Base-by-base conservation (phyloP, 2,797 vertebrate species). In the Sebastes melanostomus region DNA sequence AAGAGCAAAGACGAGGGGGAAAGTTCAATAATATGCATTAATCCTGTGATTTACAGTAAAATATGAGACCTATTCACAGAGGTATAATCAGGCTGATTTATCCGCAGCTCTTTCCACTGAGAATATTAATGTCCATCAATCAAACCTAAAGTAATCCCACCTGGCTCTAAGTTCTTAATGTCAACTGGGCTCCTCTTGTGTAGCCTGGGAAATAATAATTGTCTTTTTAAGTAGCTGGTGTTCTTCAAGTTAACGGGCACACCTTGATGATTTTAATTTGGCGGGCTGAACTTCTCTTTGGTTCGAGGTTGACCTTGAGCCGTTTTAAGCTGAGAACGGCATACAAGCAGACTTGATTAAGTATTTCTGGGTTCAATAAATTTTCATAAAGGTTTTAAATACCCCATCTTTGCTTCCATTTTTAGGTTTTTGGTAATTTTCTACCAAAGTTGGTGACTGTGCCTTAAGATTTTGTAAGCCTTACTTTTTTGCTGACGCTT, bases 71-170 rank as follows among this genome's bases (percentile, higher is more conserved):
- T 29, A 24, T 81, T 71, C 14, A 11, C 55, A 30, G 36, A 66
- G 46, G 46, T 76, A 69, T 85, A 79, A 73, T 83, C 60, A 61
- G 50, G 59, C 60, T 79, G 82, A 90, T 81, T 80, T 84, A 90
- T 83, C 70, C 14, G 13, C 71, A 75, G 55, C 61, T 67, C 78
- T 90, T 80, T 81, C 77, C 63, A 32, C 52, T 22, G 62, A 85
- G 59, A 65, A 75, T 72, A 77, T 87, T 77, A 75, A 77, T 72
- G 38, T 82, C 62, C 62, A 86, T 87, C 75, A 84, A 89, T 90
- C 85, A 86, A 82, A 78, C 46, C 60, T 61, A 79, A 79, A 84
- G 34, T 66, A 87, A 86, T 87, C 61, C 69, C 71, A 55, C 66
- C 73, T 38, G 75, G 72, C 71, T 88, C 78, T 67, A 66, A 84